Evolutionary conservation across 2,797 vertebrate species (phyloP), one percentile per base, ranked within the genome.

Genomic region (Falco berigora): DNA sequence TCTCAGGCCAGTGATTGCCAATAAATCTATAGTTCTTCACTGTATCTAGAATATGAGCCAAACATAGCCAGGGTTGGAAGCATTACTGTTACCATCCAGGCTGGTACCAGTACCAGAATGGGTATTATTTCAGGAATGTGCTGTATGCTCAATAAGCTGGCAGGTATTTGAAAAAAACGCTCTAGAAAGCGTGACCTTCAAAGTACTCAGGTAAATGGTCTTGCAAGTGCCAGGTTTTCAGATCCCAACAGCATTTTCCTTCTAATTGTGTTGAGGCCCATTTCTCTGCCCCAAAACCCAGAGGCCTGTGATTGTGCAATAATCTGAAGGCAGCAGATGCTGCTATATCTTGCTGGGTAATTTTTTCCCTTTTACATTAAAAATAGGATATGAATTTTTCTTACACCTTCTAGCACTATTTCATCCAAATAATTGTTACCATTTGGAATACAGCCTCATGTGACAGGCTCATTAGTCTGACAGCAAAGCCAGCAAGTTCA

Each of bases 281-380:
- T 93, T 97, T 95, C 38, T 77, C 80, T 86, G 63, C 62, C 56
- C 55, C 80, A 46, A 88, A 94, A 64, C 74, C 66, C 74, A 78
- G 61, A 52, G 71, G n/a, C 67, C 56, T 68, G 42, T 32, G 38
- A 58, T 23, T 58, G 20, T 78, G 42, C 52, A 86, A 59, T 27
- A 92, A 88, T 62, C 50, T 50, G 40, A 90, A 92, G 59, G 55
- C 34, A 95, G 86, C 42, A 96, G 79, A 88, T 68, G 74, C 20
- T 86, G 68, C 68, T 79, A 2, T 18, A 71, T 40, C 80, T 90
- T 78, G 28, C 44, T 3, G 4, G 68, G 32, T 25, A 34, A 14
- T 49, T 81, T 73, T 66, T 55, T 24, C 27, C 28, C 10, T 80
- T 91, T 85, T 61, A 62, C n/a, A 69, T 83, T 83, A 92, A 89